A percentile compares a stretch with the other conserved stretches of the same genome.
phyloP scores from a whole-genome alignment of 2,888 invertebrate species.

The Disparrhopalites patrizii region DNA sequence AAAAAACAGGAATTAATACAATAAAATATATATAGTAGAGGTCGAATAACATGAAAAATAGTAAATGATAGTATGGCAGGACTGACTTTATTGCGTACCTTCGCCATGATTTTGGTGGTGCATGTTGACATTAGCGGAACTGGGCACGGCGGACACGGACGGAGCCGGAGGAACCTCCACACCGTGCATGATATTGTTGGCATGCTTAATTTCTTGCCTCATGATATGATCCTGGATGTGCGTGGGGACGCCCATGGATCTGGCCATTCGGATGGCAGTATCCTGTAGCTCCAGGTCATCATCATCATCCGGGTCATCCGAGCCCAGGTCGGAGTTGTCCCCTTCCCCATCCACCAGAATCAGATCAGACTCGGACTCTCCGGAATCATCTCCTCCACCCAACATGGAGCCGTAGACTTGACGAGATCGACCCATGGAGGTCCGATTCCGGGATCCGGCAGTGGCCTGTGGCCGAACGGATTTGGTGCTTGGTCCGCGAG shows the following conservation, averaged over 20 bases:
- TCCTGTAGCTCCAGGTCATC: slow-evolving; percentile 32
- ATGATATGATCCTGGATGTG: slow-evolving; percentile 29
- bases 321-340: slow-evolving; percentile 41
- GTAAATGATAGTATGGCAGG: too few species aligned
- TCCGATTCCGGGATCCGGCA: slow-evolving; percentile 25
- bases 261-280: slow-evolving; percentile 28
- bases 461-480: slow-evolving; percentile 20
- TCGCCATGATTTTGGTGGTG: slow-evolving; percentile 9
- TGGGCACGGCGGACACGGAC: slow-evolving; percentile 21
- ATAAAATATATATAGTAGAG: not conserved
- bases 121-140: slow-evolving; percentile 24
- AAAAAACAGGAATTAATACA: not conserved
- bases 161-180: slow-evolving; percentile 17
- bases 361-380: slow-evolving; percentile 44
- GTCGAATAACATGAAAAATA: too few species aligned
- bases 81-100: slow-evolving; percentile 1
- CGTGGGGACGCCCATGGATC: slow-evolving; percentile 22
- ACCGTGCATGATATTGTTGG: slow-evolving; percentile 22
- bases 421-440: slow-evolving; percentile 25
- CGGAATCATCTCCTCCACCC: slow-evolving; percentile 41
- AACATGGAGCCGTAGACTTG: slow-evolving; percentile 44
- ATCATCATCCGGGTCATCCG: slow-evolving; percentile 45
- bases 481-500: slow-evolving; percentile 24
- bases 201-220: slow-evolving; percentile 25
- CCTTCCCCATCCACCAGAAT: slow-evolving; percentile 45